Evolutionary conservation across 1,140 invertebrate species (phyloP).

Genomic region (Aphelenchoides avenae): DNA sequence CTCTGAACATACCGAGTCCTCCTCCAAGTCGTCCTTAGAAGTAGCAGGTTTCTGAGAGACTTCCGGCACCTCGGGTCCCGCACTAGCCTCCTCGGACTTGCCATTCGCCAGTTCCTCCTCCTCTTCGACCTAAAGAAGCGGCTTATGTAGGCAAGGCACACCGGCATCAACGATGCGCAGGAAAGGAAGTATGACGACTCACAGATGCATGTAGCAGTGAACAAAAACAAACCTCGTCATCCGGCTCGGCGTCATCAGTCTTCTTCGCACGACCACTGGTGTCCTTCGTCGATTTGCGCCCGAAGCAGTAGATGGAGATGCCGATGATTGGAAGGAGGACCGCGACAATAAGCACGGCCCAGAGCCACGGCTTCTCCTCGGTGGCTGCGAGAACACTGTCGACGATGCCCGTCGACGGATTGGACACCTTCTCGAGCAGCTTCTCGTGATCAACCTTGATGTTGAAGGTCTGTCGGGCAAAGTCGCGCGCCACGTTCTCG

Average conservation of each 20-base stretch:
- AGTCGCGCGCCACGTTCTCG: slow-evolving; percentile 71
- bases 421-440: slow-evolving; percentile 75
- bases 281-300: slow-evolving; percentile 56
- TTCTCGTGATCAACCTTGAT: slow-evolving; percentile 67
- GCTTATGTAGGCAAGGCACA: no score
- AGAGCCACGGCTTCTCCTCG: slow-evolving; percentile 60
- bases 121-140: neutral
- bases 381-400: slow-evolving; percentile 85
- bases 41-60: no score
- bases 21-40: no score
- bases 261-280: slow-evolving; percentile 25
- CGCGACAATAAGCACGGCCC: slow-evolving; percentile 66
- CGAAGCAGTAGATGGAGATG: slow-evolving; percentile 75
- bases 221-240: no score
- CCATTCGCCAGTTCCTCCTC: no score
- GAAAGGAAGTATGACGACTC: no score
- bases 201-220: no score
- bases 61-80: no score
- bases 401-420: slow-evolving; percentile 76
- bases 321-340: slow-evolving; percentile 74
- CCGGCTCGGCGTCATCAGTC: slow-evolving; percentile 20
- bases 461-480: slow-evolving; percentile 77
- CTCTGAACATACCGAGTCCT: no score
- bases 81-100: no score
- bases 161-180: no score